phyloP scores from a whole-genome alignment of 2,113 vertebrate species.

The Prietella phreatophila region DNA sequence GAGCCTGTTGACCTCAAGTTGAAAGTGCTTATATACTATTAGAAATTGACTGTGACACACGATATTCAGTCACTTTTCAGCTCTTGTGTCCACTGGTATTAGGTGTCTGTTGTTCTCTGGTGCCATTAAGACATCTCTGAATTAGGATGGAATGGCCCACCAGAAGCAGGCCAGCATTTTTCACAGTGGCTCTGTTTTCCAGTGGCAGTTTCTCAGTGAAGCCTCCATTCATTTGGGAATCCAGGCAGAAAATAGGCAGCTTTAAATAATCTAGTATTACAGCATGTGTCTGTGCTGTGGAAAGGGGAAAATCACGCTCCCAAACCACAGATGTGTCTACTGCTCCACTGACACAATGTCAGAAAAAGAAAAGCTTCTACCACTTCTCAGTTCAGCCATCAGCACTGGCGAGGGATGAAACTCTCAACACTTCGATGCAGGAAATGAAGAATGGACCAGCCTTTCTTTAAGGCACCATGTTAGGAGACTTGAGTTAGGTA shows the following conservation, averaged over 20 bases:
- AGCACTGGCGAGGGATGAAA: conserved; percentile 11
- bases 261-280: conserved; percentile 56
- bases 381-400: conserved; percentile 10
- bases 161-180: not conserved
- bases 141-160: not conserved
- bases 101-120: not conserved
- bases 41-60: not conserved
- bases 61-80: not conserved
- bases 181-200: conserved; percentile 6
- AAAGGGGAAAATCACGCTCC: conserved; percentile 15
- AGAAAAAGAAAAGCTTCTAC: conserved; percentile 28
- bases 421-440: conserved; percentile 17
- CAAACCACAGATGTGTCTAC: conserved; percentile 47
- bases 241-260: conserved; percentile 35
- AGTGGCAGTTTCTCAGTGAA: not conserved
- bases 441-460: conserved; percentile 37
- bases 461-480: conserved; percentile 36
- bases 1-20: not conserved
- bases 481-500: conserved; percentile 9
- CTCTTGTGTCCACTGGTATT: not conserved
- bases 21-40: not conserved
- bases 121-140: not conserved
- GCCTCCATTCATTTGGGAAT: conserved; percentile 20
- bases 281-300: conserved; percentile 23
- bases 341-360: conserved; percentile 41